Base-by-base conservation (phyloP, 2,797 vertebrate species). In the Molossus alvarezi region DNA sequence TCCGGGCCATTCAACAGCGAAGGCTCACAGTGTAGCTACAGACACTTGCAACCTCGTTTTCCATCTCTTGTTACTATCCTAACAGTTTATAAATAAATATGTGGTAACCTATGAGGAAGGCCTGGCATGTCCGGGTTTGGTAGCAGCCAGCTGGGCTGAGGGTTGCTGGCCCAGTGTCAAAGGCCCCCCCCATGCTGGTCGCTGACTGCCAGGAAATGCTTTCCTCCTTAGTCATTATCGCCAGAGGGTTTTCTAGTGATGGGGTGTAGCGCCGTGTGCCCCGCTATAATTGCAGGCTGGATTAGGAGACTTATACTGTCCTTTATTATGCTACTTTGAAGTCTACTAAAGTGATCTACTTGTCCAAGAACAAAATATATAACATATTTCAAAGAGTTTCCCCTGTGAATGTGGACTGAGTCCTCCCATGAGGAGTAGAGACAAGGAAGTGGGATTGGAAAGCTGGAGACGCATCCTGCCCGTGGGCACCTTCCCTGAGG, bases 121-220 rank as follows among this genome's bases (percentile, higher is more conserved):
- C 92, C 96, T 96, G 96, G 97, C n/a, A 96, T 92, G 98, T 98
- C 98, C 97, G 73, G 96, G 80, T 65, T 92, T 76, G 79, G 96
- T 97, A 96, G 96, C 89, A 53, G 95, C 96, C 97, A 97, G 97
- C 94, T 0, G 25, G 97, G 97, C 92, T 95, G 96, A 91, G 95
- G 96, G 96, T 88, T 95, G 41, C 90, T 94, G 97, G 96, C 95
- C 88, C 71, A 12, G 37, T 12, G 41, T 96, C 95, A 97, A 65
- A 41, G 90, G 60, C 51, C 51, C 57, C 96, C 94, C 95, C 97
- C 95, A 88, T 96, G 94, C 97, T 77, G 92, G 82, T 93, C 96
- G 75, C 97, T 96, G 96, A 94, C 85, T 97, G 95, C 94, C 97
- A 98, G 98, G 98, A 98, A 98, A 98, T 97, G 91, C 97, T 80